Percentiles rank a stretch among this genome's conserved stretches.
phyloP scores from a whole-genome alignment of 2,888 invertebrate species.

The Cheilosia vernalis region DNA sequence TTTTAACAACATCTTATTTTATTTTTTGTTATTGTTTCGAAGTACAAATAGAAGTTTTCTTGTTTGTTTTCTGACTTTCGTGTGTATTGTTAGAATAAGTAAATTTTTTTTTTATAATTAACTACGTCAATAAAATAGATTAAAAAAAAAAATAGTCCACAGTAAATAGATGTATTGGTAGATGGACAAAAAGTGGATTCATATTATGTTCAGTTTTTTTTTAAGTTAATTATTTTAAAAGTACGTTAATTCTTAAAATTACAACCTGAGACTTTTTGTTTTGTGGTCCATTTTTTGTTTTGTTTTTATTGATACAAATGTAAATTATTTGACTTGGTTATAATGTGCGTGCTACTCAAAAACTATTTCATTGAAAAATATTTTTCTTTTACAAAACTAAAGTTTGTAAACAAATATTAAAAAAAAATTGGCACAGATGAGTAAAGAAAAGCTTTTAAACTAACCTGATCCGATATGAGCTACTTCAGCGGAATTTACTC shows the following conservation, averaged over 20 bases:
- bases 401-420: constrained; percentile 14
- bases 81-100: constrained; percentile 56
- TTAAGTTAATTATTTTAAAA: constrained; percentile 39
- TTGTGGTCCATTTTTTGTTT: constrained; percentile 52
- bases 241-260: constrained; percentile 69
- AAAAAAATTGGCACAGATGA: constrained; percentile 54
- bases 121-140: constrained; percentile 66
- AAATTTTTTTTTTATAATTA: constrained; percentile 64
- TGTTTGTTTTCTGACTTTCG: constrained; percentile 49
- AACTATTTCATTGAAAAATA: constrained; percentile 49
- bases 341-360: constrained; percentile 39
- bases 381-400: constrained; percentile 21
- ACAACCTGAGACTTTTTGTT: constrained; percentile 73
- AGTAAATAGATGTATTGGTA: constrained; percentile 69
- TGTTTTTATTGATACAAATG: constrained; percentile 51
- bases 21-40: constrained; percentile 60
- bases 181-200: constrained; percentile 64
- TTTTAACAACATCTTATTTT: constrained; percentile 36
- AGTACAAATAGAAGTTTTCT: constrained; percentile 66
- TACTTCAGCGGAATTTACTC: constrained; percentile 57
- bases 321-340: constrained; percentile 40
- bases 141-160: constrained; percentile 69
- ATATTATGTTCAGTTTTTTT: constrained; percentile 32
- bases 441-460: constrained; percentile 29
- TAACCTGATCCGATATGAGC: constrained; percentile 30